Conservation (phyloP, 2,113 vertebrate genomes). For the Gymnarchus niloticus region DNA sequence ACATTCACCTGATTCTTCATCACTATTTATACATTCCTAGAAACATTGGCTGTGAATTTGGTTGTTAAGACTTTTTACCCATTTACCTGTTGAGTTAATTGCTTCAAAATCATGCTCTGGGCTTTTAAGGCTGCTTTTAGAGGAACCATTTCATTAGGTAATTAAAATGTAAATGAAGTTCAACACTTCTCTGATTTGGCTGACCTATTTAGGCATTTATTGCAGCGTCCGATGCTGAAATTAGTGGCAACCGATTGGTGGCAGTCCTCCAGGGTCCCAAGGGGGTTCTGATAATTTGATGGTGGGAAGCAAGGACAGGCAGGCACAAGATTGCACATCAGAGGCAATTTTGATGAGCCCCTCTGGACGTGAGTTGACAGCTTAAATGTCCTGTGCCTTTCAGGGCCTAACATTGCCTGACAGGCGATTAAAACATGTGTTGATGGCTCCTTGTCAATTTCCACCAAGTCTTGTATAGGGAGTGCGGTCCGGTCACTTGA, state of each 20-base stretch:
- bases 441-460: constrained; percentile 13
- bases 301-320: constrained; percentile 15
- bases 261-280: neutral
- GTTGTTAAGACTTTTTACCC: constrained; percentile 4
- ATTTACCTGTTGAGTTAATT: constrained; percentile 10
- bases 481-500: neutral
- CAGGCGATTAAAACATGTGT: constrained; percentile 14
- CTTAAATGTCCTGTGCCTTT: neutral
- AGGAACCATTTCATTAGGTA: neutral
- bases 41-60: neutral
- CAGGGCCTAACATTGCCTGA: neutral
- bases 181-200: constrained; percentile 2
- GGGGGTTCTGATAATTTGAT: constrained; percentile 3
- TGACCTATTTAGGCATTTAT: constrained; percentile 21
- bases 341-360: neutral
- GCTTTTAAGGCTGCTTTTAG: neutral
- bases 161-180: constrained; percentile 31
- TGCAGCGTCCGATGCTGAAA: neutral
- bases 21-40: neutral
- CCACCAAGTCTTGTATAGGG: neutral
- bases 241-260: constrained; percentile 8
- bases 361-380: neutral
- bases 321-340: constrained; percentile 8
- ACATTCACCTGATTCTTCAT: neutral
- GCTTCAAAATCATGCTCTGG: neutral